These are phyloP conservation scores for Microchrysa polita DNA, from an alignment of 2,888 invertebrate species.

Conservation along the genomic window DNA sequence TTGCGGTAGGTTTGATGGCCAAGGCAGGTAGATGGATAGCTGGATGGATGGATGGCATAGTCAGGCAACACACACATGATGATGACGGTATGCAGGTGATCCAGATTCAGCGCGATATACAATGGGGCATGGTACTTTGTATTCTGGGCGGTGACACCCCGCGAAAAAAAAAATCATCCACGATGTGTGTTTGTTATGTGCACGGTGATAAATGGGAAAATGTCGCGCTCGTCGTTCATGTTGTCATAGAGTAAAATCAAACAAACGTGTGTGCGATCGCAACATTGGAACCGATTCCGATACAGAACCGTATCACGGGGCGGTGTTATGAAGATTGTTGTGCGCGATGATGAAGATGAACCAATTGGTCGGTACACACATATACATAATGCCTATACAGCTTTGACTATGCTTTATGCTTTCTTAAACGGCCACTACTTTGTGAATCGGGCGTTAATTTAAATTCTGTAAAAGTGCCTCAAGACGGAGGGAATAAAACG, in stretches of 20 bases:
- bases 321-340: neutral
- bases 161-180: neutral
- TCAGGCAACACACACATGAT: neutral
- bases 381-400: neutral
- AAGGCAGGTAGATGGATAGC: no score
- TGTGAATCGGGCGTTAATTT: constrained; percentile 53
- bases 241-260: no score
- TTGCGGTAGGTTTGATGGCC: no score
- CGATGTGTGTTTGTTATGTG: neutral
- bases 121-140: neutral
- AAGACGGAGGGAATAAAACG: constrained; percentile 63
- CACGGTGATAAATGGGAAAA: constrained; percentile 15
- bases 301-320: constrained; percentile 8
- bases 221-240: neutral
- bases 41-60: no score
- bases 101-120: neutral
- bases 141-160: constrained; percentile 10
- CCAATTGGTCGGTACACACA: constrained; percentile 27
- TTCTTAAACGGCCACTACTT: constrained; percentile 54
- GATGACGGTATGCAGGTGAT: no score
- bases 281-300: constrained; percentile 7
- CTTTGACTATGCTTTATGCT: constrained; percentile 19
- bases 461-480: constrained; percentile 54
- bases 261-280: neutral
- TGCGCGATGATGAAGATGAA: constrained; percentile 35